Evolutionary conservation across 2,888 invertebrate species (phyloP).

Genomic region (Herminia tarsipennalis): DNA sequence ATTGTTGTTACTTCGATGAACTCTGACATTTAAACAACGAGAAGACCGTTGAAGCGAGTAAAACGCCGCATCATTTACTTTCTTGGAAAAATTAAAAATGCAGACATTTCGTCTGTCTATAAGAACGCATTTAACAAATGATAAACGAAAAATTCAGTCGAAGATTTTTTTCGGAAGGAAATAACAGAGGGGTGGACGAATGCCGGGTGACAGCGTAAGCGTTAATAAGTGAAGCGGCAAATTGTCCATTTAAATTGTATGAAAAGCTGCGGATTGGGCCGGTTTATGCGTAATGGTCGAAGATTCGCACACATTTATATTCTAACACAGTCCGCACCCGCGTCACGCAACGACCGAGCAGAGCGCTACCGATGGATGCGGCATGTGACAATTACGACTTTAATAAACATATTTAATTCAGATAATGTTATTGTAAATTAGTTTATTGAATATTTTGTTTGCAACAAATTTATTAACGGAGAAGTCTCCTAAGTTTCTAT

Average conservation of each 20-base stretch:
- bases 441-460: too few species aligned
- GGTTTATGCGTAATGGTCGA: constrained; percentile 47
- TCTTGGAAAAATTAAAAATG: constrained; percentile 27
- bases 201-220: constrained; percentile 25
- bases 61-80: constrained; percentile 4
- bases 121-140: constrained; percentile 37
- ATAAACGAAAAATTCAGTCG: constrained; percentile 47
- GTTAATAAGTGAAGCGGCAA: constrained; percentile 61
- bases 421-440: too few species aligned
- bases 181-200: constrained; percentile 36
- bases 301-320: constrained; percentile 45
- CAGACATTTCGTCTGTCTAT: constrained; percentile 20
- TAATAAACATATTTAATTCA: too few species aligned
- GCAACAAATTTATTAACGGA: too few species aligned
- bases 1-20: constrained; percentile 17
- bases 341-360: not conserved
- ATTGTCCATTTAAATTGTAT: constrained; percentile 64
- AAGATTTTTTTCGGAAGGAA: constrained; percentile 35
- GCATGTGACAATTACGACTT: too few species aligned
- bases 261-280: constrained; percentile 49
- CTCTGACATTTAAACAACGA: constrained; percentile 14
- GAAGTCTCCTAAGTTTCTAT: too few species aligned
- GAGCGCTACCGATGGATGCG: constrained; percentile 8
- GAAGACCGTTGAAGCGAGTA: constrained; percentile 11
- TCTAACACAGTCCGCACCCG: constrained; percentile 26